Conservation (phyloP, 2,888 invertebrate species). For the Agrochola lychnidis region DNA sequence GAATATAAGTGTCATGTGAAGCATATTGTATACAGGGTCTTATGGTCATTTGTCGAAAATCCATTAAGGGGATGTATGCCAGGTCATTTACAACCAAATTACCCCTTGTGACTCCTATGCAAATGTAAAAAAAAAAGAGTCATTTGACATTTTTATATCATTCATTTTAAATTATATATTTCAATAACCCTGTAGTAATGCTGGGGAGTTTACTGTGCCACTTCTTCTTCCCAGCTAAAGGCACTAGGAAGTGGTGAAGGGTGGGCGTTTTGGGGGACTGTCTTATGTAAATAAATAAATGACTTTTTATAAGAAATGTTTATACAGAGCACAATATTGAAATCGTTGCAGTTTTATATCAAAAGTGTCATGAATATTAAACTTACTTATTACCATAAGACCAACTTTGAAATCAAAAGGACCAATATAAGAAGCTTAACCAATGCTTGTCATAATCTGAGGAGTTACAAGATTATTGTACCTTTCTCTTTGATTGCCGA, state of each 20-base stretch:
- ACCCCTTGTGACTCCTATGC: no score
- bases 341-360: background rate
- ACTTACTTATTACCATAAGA: background rate
- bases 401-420: background rate
- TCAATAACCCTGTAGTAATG: background rate
- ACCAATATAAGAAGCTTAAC: constrained; percentile 17
- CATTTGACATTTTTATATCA: no score
- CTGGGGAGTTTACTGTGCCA: background rate
- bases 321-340: background rate
- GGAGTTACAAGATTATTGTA: constrained; percentile 14
- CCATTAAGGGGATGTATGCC: no score
- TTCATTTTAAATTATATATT: no score
- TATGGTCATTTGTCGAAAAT: no score
- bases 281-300: background rate
- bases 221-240: background rate
- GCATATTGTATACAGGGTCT: background rate
- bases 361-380: background rate
- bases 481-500: constrained; percentile 15
- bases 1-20: background rate
- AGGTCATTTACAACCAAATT: no score
- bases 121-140: no score
- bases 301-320: background rate
- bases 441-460: background rate
- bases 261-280: background rate
- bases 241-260: background rate